Evolutionary conservation across 2,113 vertebrate genomes (phyloP), one percentile per base, ranked within the genome.

Genomic region (Himantopus leucocephalus): DNA sequence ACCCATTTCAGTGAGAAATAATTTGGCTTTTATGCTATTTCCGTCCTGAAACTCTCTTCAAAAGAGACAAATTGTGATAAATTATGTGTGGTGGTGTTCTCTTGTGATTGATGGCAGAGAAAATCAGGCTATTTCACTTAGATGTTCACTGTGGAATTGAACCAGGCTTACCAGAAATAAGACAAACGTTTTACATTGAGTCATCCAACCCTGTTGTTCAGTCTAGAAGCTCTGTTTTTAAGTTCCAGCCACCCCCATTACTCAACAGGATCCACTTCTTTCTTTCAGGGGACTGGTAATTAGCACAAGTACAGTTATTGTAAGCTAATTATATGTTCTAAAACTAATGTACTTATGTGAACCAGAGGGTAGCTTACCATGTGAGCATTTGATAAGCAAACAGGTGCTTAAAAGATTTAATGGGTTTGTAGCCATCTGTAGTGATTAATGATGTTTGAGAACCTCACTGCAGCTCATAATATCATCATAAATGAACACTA

Each of bases 371-470:
- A 94, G 77, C 62, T 96, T 91, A 82, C 62, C 78, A 66, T 80
- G 85, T 86, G 52, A 62, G 60, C n/a, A 35, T 91, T 74, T 92
- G 85, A 96, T 92, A 94, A 94, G 89, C 55, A 95, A 93, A 73
- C 88, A 97, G 92, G 84, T 91, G 92, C 63, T 93, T 96, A 88
- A 94, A 91, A 55, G 34, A 82, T 81, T 89, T 94, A 83, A 94
- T 24, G 41, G 87, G 85, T 88, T 85, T 78, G 8, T 23, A n/a
- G 62, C 82, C 94, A 97, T 95, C 91, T 96, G 96, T 67, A 95
- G 71, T 95, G 95, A 96, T 95, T 96, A 96, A 95, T 74, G 83
- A 93, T 91, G 70, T 93, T 85, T 80, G 72, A 92, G 83, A 89
- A 93, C n/a, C 39, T 93, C 81, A 74, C 53, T 80, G 59, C 43